Conservation (phyloP, 2,888 invertebrate species). For the Dryococelus australis region DNA sequence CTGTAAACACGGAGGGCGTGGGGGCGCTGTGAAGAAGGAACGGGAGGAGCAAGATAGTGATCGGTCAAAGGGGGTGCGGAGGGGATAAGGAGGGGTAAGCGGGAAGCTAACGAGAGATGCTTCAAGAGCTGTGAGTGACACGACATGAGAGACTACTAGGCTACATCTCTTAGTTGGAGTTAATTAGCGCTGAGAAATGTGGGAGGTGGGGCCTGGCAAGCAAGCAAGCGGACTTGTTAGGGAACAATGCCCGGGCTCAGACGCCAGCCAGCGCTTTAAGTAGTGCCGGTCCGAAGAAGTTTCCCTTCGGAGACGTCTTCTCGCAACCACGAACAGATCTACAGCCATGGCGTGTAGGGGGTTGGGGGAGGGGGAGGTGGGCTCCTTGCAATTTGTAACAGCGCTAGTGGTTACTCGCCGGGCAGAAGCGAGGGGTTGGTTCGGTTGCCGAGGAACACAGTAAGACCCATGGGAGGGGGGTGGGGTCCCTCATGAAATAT, state of each 20-base stretch:
- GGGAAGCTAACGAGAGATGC: neutral
- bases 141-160: neutral
- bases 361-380: too few relatives aligned
- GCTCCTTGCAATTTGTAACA: constrained; percentile 16
- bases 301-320: constrained; percentile 3
- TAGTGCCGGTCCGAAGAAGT: too few relatives aligned
- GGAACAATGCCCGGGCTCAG: too few relatives aligned
- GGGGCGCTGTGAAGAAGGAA: neutral
- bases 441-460: neutral
- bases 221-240: too few relatives aligned
- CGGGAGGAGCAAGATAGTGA: neutral
- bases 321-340: too few relatives aligned
- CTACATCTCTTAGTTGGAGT: constrained; percentile 20
- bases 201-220: neutral
- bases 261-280: too few relatives aligned
- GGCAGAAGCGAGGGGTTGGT: too few relatives aligned
- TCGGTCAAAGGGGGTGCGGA: neutral
- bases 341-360: too few relatives aligned
- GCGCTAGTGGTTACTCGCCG: neutral
- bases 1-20: neutral
- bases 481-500: constrained; percentile 45
- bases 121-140: constrained; percentile 16
- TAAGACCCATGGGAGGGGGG: neutral
- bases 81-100: neutral
- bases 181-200: constrained; percentile 17